Evolutionary conservation across 1,140 invertebrate species (phyloP).

Genomic region (Orussus abietinus): DNA sequence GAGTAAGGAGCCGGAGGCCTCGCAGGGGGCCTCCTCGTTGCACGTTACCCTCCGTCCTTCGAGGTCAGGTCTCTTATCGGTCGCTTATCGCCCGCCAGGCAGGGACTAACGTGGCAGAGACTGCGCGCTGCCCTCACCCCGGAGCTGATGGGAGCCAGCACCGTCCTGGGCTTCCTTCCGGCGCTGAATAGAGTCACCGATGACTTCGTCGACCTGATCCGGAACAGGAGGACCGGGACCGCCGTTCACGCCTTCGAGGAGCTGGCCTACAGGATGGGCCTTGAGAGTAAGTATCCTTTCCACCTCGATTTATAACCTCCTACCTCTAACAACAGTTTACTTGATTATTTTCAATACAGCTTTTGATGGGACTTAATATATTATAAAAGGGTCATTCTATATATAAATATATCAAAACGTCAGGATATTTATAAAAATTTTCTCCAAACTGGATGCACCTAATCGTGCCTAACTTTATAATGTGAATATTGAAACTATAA

Average conservation of each 20-base stretch:
- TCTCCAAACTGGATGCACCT: too few relatives aligned
- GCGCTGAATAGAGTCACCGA: slow-evolving; percentile 73
- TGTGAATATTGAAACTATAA: too few relatives aligned
- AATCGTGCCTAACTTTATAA: too few relatives aligned
- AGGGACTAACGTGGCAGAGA: slow-evolving; percentile 76
- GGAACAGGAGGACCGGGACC: slow-evolving; percentile 48
- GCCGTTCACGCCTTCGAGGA: slow-evolving; percentile 62
- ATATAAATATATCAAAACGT: too few relatives aligned
- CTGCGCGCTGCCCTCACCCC: slow-evolving; percentile 71
- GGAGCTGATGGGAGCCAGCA: slow-evolving; percentile 71
- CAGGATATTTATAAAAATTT: too few relatives aligned
- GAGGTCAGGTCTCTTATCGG: too few relatives aligned
- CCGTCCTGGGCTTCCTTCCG: slow-evolving; percentile 73
- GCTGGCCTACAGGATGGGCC: slow-evolving; percentile 69
- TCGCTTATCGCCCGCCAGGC: too few relatives aligned
- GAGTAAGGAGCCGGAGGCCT: slow-evolving; percentile 71
- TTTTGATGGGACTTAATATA: not conserved
- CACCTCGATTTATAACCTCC: slow-evolving; percentile 6
- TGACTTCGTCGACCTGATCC: slow-evolving; percentile 70
- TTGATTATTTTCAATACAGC: slow-evolving; percentile 9
- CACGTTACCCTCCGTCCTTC: too few relatives aligned
- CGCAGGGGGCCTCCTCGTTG: too few relatives aligned
- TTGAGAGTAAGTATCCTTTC: slow-evolving; percentile 64
- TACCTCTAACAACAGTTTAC: slow-evolving; percentile 18
- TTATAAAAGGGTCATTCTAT: too few relatives aligned